These are phyloP conservation scores for Philereme vetulata DNA, from an alignment of 2,888 invertebrate genomes.

Conservation along the genomic window DNA sequence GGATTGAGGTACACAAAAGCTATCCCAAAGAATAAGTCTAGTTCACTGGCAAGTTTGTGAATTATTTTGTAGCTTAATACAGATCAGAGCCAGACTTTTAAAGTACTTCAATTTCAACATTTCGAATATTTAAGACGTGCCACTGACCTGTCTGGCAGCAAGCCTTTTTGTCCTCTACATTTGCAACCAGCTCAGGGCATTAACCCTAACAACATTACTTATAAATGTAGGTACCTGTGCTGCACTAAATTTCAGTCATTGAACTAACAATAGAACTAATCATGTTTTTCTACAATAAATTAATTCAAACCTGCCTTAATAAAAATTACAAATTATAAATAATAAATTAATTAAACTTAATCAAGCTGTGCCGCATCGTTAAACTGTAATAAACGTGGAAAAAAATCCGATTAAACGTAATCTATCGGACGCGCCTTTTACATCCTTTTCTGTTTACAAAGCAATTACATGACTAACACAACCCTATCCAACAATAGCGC, in stretches of 20 bases:
- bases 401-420: conserved; percentile 52
- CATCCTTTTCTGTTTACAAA: conserved; percentile 62
- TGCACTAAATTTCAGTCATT: too few species aligned
- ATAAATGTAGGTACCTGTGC: too few species aligned
- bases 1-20: too few species aligned
- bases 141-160: conserved; percentile 27
- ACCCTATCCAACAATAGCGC: conserved; percentile 40
- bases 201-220: conserved; percentile 5
- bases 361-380: conserved; percentile 24
- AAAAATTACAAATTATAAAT: too few species aligned
- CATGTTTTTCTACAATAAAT: too few species aligned
- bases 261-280: too few species aligned
- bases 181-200: conserved; percentile 18
- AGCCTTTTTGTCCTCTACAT: conserved; percentile 25
- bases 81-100: conserved; percentile 11
- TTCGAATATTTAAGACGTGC: conserved; percentile 16
- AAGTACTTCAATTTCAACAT: conserved; percentile 8
- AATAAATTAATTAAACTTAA: too few species aligned
- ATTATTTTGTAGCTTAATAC: not conserved
- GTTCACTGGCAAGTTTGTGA: not conserved
- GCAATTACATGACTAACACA: conserved; percentile 61
- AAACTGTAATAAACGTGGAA: conserved; percentile 44
- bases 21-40: too few species aligned
- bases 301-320: too few species aligned
- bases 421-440: conserved; percentile 55